Evolutionary conservation across 2,888 invertebrate genomes (phyloP), one percentile per base, ranked within the genome.

Genomic region (Cryptocheilus praepositus): DNA sequence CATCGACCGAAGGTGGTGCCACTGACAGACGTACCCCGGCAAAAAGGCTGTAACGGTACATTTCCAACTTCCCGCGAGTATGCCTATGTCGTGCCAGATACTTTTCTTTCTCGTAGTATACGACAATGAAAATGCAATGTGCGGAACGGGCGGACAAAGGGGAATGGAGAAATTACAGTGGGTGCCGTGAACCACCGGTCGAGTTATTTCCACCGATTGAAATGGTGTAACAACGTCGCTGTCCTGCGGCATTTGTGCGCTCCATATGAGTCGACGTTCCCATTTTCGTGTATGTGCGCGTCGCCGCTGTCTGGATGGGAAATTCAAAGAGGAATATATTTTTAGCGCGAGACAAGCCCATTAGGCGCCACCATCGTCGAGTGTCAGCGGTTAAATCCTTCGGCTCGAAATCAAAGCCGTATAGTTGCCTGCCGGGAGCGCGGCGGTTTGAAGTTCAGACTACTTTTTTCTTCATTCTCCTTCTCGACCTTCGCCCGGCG

Each of bases 311-410:
- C 64, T 61, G 63, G 62, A 70, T 63, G 76, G 75, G 64, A 82
- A 81, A 82, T 83, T 82, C 81, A 81, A 83, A 81, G 82, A 70
- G 11, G 61, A 19, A 60, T 73, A 70, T 83, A 83, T 83, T 80
- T 82, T 82, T 82, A 82, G 81, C 70, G 51, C 70, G 73, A 79
- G 83, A 77, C 78, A 73, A 78, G 76, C 75, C 81, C 83, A 82
- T 81, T 81, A 81, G 79, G 77, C 82, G 81, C 82, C 82, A 79
- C 74, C 77, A 62, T 65, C 70, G 74, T 61, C 67, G 71, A 59
- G 64, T 73, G 70, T 73, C 70, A 71, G 71, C 67, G 70, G 76
- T 77, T 79, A 77, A 80, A 79, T 77, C 76, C 77, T 74, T 74
- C 74, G 74, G 64, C 68, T 75, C 68, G 66, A 69, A 80, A 81